Conservation (phyloP, 2,113 vertebrate genomes). For the Brachionichthys hirsutus region DNA sequence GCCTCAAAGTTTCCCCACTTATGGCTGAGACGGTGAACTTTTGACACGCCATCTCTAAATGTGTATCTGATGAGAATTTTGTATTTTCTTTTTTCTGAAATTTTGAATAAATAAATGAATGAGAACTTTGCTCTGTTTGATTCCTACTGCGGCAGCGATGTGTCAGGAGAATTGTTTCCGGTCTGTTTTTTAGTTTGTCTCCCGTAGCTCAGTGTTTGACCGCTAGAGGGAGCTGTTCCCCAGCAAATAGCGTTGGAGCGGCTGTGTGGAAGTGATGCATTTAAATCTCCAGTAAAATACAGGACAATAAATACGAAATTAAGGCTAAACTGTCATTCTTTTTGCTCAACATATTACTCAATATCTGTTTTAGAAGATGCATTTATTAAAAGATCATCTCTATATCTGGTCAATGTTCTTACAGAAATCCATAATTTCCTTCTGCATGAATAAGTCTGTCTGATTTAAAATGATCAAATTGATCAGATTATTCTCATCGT, state of each 20-base stretch:
- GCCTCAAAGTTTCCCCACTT: constrained; percentile 78
- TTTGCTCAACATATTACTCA: too few relatives aligned
- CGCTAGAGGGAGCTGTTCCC: constrained; percentile 52
- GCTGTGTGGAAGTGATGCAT: constrained; percentile 2
- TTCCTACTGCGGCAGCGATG: not conserved
- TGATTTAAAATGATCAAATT: too few relatives aligned
- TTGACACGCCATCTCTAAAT: constrained; percentile 72
- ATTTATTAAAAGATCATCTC: too few relatives aligned
- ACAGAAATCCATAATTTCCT: too few relatives aligned
- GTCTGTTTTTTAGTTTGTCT: too few relatives aligned
- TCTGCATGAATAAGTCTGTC: too few relatives aligned
- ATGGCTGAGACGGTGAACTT: constrained; percentile 71
- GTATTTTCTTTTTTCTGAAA: constrained; percentile 77
- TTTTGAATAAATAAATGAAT: constrained; percentile 78
- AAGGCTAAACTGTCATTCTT: too few relatives aligned
- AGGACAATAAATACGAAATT: too few relatives aligned
- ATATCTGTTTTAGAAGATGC: too few relatives aligned
- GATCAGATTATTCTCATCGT: too few relatives aligned
- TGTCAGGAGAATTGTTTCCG: too few relatives aligned
- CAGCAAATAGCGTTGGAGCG: not conserved
- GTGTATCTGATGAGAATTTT: constrained; percentile 76
- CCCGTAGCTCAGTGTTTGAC: constrained; percentile 1
- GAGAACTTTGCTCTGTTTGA: constrained; percentile 36
- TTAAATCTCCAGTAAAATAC: constrained; percentile 5
- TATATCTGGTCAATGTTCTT: too few relatives aligned